Evolutionary conservation across 2,113 vertebrate genomes (phyloP), one percentile per base, ranked within the genome.

Genomic region (Eleginops maclovinus): DNA sequence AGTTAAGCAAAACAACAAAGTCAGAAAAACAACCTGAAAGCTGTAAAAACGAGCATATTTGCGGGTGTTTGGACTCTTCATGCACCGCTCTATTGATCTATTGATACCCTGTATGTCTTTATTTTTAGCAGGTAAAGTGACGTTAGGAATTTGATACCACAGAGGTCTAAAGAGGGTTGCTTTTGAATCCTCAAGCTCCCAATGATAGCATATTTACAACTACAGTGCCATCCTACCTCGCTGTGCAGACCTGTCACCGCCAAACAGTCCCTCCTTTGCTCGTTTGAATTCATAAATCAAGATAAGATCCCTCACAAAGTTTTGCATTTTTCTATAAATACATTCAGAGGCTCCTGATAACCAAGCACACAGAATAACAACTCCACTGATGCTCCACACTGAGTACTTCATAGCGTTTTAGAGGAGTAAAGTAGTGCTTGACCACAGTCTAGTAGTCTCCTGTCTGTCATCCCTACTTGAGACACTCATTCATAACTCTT

Each of bases 271-370:
- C 56, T 40, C 11, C 17, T 1, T 40, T 43, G 14, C 63, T 67
- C 22, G 60, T 84, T 76, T 79, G 8, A 41, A 24, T 53, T 13
- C 31, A 26, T 81, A 78, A 77, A 72, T 72, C 43, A 60, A 56
- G 50, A 69, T 11, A 17, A 53, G 21, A 17, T 19, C 63, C 26
- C 16, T 56, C 16, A 13, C 44, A 2, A 4, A 43, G 24, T 1
- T 77, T 46, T 54, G 49, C 31, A 36, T 69, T 8, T 43, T 4
- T 82, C 12, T 47, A 9, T 49, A 36, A 24, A 55, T 24, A 2
- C 22, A 10, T 66, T 4, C 4, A 44, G 16, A 15, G 3, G 2
- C 36, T 64, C 41, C 50, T 7, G 17, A 55, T 66, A 16, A 31
- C 22, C 67, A 9, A 2, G 43, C 50, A 44, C 43, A 50, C 31